A percentile compares a stretch with the other conserved stretches of the same genome.
phyloP scores from a whole-genome alignment of 2,888 invertebrate genomes.

The Diadromus collaris region DNA sequence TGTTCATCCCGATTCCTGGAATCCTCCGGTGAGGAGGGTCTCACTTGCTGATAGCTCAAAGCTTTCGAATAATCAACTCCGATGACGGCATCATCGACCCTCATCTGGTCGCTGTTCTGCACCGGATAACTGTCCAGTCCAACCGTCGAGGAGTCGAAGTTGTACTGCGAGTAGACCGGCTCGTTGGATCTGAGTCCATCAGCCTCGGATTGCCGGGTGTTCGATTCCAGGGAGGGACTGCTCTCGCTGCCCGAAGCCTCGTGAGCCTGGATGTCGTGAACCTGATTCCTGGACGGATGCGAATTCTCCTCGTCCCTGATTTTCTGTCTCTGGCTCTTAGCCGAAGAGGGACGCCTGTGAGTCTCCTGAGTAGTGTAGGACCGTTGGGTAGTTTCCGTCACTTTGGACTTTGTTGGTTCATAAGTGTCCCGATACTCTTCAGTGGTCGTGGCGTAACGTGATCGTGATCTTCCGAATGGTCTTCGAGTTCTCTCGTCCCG shows the following conservation, averaged over 20 bases:
- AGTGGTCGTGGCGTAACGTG: conserved; percentile 74
- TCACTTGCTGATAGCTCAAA: conserved; percentile 63
- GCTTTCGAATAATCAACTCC: conserved; percentile 65
- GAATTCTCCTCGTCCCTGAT: conserved; percentile 60
- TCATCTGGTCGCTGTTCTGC: conserved; percentile 20
- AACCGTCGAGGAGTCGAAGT: conserved; percentile 61
- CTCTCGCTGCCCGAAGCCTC: conserved; percentile 62
- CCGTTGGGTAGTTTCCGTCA: conserved; percentile 69
- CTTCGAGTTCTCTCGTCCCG: conserved; percentile 71
- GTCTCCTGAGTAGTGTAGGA: conserved; percentile 61
- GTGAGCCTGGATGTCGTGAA: conserved; percentile 65
- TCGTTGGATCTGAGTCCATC: conserved; percentile 27
- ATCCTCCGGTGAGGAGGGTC: background rate
- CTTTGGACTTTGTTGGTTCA: conserved; percentile 73
- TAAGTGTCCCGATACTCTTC: conserved; percentile 75
- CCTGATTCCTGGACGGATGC: conserved; percentile 59
- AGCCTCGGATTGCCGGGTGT: conserved; percentile 34
- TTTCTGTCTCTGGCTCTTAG: conserved; percentile 68
- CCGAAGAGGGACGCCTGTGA: conserved; percentile 48
- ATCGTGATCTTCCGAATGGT: conserved; percentile 75
- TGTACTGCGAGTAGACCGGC: conserved; percentile 61
- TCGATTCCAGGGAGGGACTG: conserved; percentile 39
- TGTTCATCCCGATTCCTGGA: conserved; percentile 34
- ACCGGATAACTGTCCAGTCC: conserved; percentile 66
- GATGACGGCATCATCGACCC: conserved; percentile 25